A percentile compares a stretch with the other conserved stretches of the same genome.
phyloP scores from a whole-genome alignment of 2,888 invertebrate genomes.

The Cetonia aurata region DNA sequence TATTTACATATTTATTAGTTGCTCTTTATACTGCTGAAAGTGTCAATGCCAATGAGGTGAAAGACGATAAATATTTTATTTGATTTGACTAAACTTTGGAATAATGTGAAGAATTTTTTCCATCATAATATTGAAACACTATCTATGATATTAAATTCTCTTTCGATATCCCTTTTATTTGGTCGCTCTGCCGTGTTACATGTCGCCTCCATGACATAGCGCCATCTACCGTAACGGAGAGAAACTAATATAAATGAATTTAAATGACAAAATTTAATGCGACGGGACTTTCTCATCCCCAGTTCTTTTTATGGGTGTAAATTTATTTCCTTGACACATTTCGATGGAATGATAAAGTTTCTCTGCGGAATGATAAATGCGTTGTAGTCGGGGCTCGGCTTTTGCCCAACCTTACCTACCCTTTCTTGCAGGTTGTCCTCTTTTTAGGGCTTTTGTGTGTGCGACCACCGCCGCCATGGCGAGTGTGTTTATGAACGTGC shows the following conservation, averaged over 20 bases:
- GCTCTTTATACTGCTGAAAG: too few species aligned
- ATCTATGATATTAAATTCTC: too few species aligned
- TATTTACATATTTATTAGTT: too few species aligned
- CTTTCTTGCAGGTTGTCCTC: conserved; percentile 34
- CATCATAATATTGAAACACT: too few species aligned
- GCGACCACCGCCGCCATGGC: background rate
- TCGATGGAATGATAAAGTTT: conserved; percentile 36
- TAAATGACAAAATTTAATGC: conserved; percentile 26
- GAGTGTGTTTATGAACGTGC: conserved; percentile 18
- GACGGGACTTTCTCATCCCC: background rate
- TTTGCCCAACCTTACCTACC: conserved; percentile 1
- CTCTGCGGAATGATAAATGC: conserved; percentile 31
- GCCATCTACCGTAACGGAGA: conserved; percentile 30
- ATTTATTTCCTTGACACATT: conserved; percentile 37
- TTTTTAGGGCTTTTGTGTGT: conserved; percentile 18
- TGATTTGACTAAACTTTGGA: too few species aligned
- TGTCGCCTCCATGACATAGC: conserved; percentile 47
- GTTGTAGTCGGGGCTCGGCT: background rate
- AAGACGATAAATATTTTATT: too few species aligned
- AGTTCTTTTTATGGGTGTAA: conserved; percentile 35
- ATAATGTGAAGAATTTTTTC: too few species aligned
- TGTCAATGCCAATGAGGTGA: too few species aligned
- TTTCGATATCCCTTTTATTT: conserved; percentile 50
- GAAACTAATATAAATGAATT: conserved; percentile 47
- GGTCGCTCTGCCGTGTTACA: conserved; percentile 53